Evolutionary conservation across 2,113 vertebrate species (phyloP).

Genomic region (Dasyprocta punctata): DNA sequence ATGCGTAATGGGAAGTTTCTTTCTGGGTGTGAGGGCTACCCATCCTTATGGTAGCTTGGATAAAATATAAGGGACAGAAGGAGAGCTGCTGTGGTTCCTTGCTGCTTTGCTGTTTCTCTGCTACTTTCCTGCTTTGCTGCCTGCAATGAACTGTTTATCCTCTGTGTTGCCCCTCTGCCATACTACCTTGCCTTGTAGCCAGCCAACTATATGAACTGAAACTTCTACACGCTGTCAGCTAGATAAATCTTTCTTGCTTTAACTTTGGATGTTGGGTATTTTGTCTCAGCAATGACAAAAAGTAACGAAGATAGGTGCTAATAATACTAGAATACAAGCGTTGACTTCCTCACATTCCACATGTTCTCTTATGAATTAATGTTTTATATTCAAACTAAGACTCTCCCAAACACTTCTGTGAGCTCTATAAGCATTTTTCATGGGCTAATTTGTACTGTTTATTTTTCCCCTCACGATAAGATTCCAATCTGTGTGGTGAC

Average conservation of each 20-base stretch:
- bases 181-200: not conserved
- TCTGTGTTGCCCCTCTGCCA: not conserved
- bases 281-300: not conserved
- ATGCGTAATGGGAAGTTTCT: not conserved
- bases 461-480: not conserved
- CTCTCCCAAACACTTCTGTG: not conserved
- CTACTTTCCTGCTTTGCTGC: not conserved
- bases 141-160: not conserved
- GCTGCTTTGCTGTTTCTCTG: not conserved
- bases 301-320: not conserved
- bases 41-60: not conserved
- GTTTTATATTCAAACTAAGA: not conserved
- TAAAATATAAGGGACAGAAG: not conserved
- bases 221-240: not conserved
- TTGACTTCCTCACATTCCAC: not conserved
- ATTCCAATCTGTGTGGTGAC: not conserved
- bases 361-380: not conserved
- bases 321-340: not conserved
- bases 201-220: not conserved
- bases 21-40: not conserved
- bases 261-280: not conserved
- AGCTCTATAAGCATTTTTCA: not conserved
- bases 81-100: not conserved
- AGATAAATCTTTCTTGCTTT: not conserved
- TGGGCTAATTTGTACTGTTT: not conserved